phyloP scores from a whole-genome alignment of 1,140 invertebrate species.

The Solenopsis invicta region DNA sequence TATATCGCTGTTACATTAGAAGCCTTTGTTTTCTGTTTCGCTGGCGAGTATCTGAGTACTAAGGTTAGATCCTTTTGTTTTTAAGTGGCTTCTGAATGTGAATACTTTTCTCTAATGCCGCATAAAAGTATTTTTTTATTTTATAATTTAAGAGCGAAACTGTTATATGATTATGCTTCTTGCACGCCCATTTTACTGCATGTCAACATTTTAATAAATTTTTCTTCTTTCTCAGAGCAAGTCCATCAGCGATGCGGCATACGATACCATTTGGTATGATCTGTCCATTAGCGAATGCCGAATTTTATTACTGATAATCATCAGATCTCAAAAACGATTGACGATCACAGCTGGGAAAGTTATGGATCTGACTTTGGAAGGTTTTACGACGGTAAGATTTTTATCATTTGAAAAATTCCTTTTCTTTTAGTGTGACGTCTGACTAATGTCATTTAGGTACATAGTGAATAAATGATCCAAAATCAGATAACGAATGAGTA shows the following conservation, averaged over 20 bases:
- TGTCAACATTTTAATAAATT: neutral
- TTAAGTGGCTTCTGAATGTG: neutral
- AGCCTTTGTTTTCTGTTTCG: slow-evolving; percentile 68
- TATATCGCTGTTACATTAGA: slow-evolving; percentile 53
- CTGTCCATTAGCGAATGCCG: slow-evolving; percentile 16
- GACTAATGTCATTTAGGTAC: neutral
- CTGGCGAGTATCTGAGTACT: slow-evolving; percentile 59
- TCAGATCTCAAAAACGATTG: slow-evolving; percentile 39
- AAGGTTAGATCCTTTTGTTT: slow-evolving; percentile 27
- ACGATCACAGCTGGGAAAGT: slow-evolving; percentile 35
- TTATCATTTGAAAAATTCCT: neutral
- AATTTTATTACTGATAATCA: slow-evolving; percentile 17
- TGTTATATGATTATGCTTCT: neutral
- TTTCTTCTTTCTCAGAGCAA: slow-evolving; percentile 6
- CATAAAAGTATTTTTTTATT: slow-evolving; percentile 1
- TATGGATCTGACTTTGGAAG: slow-evolving; percentile 23
- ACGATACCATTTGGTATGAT: slow-evolving; percentile 36
- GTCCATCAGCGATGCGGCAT: slow-evolving; percentile 28
- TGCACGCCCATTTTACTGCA: neutral
- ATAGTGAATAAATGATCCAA: too few species aligned
- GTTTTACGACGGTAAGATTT: slow-evolving; percentile 34
- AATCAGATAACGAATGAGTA: neutral
- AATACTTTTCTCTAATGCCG: neutral
- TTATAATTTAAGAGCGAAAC: neutral
- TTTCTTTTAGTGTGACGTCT: neutral